Percentiles rank a stretch among this genome's conserved stretches.
Evolutionary conservation across 2,113 vertebrate genomes (phyloP).

Genomic region (Lucifuga dentata): DNA sequence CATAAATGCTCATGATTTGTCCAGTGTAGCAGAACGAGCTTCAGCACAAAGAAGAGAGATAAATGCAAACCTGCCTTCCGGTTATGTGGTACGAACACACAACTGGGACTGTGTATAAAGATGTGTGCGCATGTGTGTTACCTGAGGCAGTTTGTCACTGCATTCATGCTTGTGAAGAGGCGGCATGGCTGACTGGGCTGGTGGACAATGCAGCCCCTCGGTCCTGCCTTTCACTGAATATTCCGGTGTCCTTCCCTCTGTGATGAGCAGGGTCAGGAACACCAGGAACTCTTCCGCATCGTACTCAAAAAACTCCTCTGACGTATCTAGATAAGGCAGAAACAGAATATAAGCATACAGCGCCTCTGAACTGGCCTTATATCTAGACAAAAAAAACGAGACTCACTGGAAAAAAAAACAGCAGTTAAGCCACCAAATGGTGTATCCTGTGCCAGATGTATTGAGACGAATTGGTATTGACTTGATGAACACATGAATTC

Average conservation of each 20-base stretch:
- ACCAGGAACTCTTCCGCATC: conserved; percentile 98
- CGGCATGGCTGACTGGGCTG: conserved; percentile 91
- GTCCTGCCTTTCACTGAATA: conserved; percentile 94
- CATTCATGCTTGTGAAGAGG: conserved; percentile 91
- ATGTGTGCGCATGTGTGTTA: conserved; percentile 58
- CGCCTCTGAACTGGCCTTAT: not conserved
- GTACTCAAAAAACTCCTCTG: conserved; percentile 97
- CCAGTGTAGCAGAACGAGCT: not conserved
- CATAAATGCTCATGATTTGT: not conserved
- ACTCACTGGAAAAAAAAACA: not conserved
- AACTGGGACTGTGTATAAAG: not conserved
- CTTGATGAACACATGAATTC: not conserved
- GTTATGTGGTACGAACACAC: not conserved
- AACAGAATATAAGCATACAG: conserved; percentile 8
- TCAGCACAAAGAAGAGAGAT: not conserved
- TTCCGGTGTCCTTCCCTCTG: conserved; percentile 96
- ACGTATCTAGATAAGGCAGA: conserved; percentile 83
- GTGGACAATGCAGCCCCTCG: conserved; percentile 96
- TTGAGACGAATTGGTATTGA: not conserved
- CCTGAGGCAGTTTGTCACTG: conserved; percentile 94
- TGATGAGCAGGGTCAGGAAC: conserved; percentile 95
- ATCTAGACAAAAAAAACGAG: not conserved
- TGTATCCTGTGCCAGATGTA: not conserved
- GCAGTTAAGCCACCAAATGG: not conserved
- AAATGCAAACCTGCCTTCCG: not conserved